Percentiles rank a stretch among this genome's conserved stretches.
Conservation (phyloP, 2,888 invertebrate genomes). For the Atrina japonica region DNA sequence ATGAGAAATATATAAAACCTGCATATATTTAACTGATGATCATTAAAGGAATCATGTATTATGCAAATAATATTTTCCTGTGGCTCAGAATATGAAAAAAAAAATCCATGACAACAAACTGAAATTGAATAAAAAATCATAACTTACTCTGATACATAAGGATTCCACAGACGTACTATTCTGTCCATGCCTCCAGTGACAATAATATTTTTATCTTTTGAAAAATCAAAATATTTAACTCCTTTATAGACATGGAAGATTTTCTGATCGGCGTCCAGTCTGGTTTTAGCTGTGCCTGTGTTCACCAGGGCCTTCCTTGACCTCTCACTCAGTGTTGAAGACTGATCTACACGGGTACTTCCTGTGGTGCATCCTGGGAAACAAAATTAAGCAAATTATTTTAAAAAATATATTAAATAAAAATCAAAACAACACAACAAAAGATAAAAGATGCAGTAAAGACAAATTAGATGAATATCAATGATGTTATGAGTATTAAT, state of each 20-base stretch:
- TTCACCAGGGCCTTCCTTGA: slow-evolving; percentile 42
- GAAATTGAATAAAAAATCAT: too few species aligned
- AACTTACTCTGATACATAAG: slow-evolving; percentile 78
- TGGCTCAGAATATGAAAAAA: too few species aligned
- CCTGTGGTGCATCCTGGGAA: slow-evolving; percentile 78
- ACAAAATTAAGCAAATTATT: slow-evolving; percentile 1
- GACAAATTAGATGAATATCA: neutral
- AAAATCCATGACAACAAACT: too few species aligned
- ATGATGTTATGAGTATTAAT: too few species aligned
- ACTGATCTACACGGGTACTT: slow-evolving; percentile 78
- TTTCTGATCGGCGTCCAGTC: slow-evolving; percentile 78
- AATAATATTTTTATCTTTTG: slow-evolving; percentile 79
- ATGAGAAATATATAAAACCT: too few species aligned
- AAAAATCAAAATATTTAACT: slow-evolving; percentile 80
- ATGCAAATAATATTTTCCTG: too few species aligned
- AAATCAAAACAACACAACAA: neutral
- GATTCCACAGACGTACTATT: slow-evolving; percentile 80
- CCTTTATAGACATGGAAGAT: slow-evolving; percentile 81
- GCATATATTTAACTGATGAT: too few species aligned
- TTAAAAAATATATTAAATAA: too few species aligned
- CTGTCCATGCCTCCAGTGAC: slow-evolving; percentile 81
- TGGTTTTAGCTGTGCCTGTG: slow-evolving; percentile 60
- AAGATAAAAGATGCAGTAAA: neutral
- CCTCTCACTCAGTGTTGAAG: slow-evolving; percentile 74
- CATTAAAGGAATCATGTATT: too few species aligned